Base-by-base conservation (phyloP, 2,113 vertebrate genomes). In the Alligator sinensis region DNA sequence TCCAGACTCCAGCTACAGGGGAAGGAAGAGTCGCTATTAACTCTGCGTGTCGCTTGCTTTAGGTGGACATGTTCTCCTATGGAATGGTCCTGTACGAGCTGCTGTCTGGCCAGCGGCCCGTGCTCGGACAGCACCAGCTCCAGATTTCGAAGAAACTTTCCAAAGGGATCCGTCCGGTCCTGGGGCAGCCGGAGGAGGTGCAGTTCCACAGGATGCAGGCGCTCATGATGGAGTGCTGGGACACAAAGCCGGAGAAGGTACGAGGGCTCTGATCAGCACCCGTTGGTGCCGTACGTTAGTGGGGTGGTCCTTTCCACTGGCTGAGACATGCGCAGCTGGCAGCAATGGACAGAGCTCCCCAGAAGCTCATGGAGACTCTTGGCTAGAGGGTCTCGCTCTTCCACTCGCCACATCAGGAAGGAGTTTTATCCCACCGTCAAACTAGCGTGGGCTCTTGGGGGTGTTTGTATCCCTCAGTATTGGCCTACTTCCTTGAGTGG, bases 61-160 rank as follows among this genome's bases (percentile, higher is more conserved):
- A 99, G 99, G 99, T 99, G 47, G 99, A 99, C 96, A 99, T 99
- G 98, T 99, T 99, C 97, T 99, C 99, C 3, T 99, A 99, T 3
- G 99, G 99, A 1, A 99, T 99, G 99, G 99, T 99, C 58, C 97
- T 99, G 3, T 99, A 99, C 0, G 99, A 99, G 97, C 95, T 99
- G 91, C 96, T 99, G 64, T 99, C 99, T 0, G 99, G 99, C 10
- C 98, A 98, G 61, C 95, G 99, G 63, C 99, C 99, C 0, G 98
- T 96, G 0, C 96, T 99, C 66, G 99, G 99, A 18, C 98, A 99
- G 5, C 99, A 99, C 95, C 99, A 99, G 96, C 98, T 99, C 8
- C 99, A 99, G 97, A 99, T 99, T 3, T 98, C 98, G 1, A 99
- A 99, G 97, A 99, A 99, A 57, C 98, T 99, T 28, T 98, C 99